Base-by-base conservation (phyloP, 64 coral and sea anemone species). In the Porites australiensis region DNA sequence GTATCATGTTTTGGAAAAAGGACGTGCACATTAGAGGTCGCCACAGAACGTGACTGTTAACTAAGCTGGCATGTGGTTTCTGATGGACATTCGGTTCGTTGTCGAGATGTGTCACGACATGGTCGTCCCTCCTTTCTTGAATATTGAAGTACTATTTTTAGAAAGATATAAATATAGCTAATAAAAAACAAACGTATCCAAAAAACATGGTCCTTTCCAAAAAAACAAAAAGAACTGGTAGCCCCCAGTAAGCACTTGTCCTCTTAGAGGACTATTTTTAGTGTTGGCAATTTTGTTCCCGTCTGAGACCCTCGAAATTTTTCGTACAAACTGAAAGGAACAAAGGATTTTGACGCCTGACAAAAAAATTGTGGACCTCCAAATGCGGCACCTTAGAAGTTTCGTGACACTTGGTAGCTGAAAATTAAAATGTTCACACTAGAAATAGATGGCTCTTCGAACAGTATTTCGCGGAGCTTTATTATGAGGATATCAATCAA, bases 151-250 rank as follows among this genome's bases (percentile, higher is more conserved):
- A 37, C 27, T 37, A 37, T 37, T 37, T 37, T 37, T 37, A 37
- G 27, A 37, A 37, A 37, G 27, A 37, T 37, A 37, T 37, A 37
- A 37, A 37, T 37, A 37, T 37, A 37, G 27, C 27, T 0, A 37
- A 37, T 37, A 37, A 37, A 37, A 37, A 37, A 37, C 27, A 37
- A 37, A 37, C 1, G 27, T 37, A 1, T 37, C 27, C 0, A 37
- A 37, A 37, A 37, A 37, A 37, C 27, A 37, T 37, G 27, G 27
- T 37, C 27, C 27, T 37, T 37, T 37, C 27, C 64, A 66, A 66
- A 66, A 66, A 66, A 66, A 66, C 64, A 66, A 66, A 66, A 66
- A 66, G 64, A 66, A 66, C 64, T 66, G 64, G 64, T 66, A 66
- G 64, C 3, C 64, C 64, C 64, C 64, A 66, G 64, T 66, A 37